phyloP scores from a whole-genome alignment of 2,113 vertebrate genomes.

The Pipa parva region DNA sequence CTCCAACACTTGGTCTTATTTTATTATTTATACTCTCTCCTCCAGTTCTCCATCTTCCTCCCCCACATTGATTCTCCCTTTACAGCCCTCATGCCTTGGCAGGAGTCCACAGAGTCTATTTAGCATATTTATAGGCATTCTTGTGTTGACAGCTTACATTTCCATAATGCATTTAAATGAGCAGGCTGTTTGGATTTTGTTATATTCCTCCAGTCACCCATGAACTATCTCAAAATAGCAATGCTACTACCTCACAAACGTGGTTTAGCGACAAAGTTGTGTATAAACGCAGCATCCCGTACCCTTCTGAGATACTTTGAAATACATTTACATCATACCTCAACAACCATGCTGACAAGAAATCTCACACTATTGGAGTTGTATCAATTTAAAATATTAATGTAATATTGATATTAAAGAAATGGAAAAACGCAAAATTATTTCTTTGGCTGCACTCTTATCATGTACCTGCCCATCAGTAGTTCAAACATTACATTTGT shows the following conservation, averaged over 20 bases:
- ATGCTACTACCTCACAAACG: slow-evolving; percentile 18
- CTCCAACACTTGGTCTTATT: background rate
- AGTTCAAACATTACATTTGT: too few relatives aligned
- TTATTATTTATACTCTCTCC: background rate
- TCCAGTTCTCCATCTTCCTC: slow-evolving; percentile 15
- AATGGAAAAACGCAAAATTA: too few relatives aligned
- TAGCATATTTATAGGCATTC: slow-evolving; percentile 41
- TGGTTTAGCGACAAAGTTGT: slow-evolving; percentile 23
- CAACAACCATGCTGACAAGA: background rate
- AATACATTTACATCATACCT: background rate
- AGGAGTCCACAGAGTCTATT: slow-evolving; percentile 34
- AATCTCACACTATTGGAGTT: too few relatives aligned
- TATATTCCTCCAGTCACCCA: slow-evolving; percentile 39
- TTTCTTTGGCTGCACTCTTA: too few relatives aligned
- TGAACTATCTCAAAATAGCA: slow-evolving; percentile 32
- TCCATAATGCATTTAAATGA: slow-evolving; percentile 44
- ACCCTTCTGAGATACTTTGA: background rate
- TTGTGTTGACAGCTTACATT: slow-evolving; percentile 41
- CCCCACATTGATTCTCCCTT: background rate
- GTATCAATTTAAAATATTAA: too few relatives aligned
- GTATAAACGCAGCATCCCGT: background rate
- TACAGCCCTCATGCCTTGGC: slow-evolving; percentile 34
- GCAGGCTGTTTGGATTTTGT: slow-evolving; percentile 29
- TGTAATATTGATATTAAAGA: too few relatives aligned
- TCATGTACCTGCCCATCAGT: too few relatives aligned